phyloP scores from a whole-genome alignment of 2,113 vertebrate species.

The Ellobius talpinus region DNA sequence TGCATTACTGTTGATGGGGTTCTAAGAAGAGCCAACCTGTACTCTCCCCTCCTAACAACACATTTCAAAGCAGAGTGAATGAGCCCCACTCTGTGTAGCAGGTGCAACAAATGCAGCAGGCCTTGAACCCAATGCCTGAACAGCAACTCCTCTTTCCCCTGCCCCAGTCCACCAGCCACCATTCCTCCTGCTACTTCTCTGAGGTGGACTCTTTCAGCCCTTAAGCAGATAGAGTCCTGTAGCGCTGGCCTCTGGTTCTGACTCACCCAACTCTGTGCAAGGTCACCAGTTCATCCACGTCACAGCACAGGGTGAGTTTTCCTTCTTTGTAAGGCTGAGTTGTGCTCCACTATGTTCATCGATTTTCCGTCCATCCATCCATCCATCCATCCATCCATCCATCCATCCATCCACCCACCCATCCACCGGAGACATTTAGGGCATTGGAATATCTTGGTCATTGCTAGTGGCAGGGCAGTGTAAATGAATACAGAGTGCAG shows the following conservation, averaged over 20 bases:
- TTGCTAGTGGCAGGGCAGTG: too few relatives aligned
- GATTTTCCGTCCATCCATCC: not conserved
- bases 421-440: too few relatives aligned
- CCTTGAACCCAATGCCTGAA: rapidly evolving
- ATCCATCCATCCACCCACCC: not conserved
- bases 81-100: rapidly evolving
- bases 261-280: not conserved
- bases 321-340: not conserved
- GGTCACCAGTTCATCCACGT: rapidly evolving
- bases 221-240: not conserved
- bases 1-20: too few relatives aligned
- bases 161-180: too few relatives aligned
- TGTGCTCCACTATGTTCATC: not conserved
- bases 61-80: not conserved
- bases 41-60: not conserved
- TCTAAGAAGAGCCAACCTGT: not conserved
- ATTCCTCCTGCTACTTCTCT: not conserved
- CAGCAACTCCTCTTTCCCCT: not conserved
- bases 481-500: not conserved
- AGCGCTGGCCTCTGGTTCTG: too few relatives aligned
- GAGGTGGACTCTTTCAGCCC: too few relatives aligned
- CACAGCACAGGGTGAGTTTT: not conserved
- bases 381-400: not conserved
- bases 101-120: too few relatives aligned
- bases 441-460: not conserved